A percentile compares a stretch with the other conserved stretches of the same genome.
phyloP scores from a whole-genome alignment of 2,797 vertebrate species.

The Cynopterus sphinx region DNA sequence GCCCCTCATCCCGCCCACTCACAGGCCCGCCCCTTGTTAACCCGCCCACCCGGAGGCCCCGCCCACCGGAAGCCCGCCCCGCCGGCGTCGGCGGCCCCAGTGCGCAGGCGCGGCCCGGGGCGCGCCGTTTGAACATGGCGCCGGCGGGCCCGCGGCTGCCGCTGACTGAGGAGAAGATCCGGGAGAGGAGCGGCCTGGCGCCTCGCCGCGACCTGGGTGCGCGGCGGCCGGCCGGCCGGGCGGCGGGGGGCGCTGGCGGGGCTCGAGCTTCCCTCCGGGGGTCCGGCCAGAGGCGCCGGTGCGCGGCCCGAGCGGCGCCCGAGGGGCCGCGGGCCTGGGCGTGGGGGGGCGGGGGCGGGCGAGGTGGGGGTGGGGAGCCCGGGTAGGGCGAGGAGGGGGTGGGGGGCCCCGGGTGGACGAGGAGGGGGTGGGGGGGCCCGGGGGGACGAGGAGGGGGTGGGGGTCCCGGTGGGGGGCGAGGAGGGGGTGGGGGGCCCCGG shows the following conservation, averaged over 20 bases:
- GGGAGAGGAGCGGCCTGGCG: conserved; percentile 66
- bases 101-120: conserved; percentile 32
- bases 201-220: conserved; percentile 72
- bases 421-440: too few species aligned
- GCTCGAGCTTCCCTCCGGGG: neutral
- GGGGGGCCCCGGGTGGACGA: too few species aligned
- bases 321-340: neutral
- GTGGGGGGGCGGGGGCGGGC: too few species aligned
- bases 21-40: neutral
- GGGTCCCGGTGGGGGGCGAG: neutral
- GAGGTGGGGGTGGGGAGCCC: neutral
- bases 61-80: neutral
- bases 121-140: conserved; percentile 68
- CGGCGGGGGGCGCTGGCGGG: neutral
- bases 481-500: neutral
- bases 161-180: conserved; percentile 66
- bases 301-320: too few species aligned
- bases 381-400: neutral
- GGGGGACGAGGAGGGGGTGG: neutral
- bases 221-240: neutral
- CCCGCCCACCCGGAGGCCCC: rapidly evolving
- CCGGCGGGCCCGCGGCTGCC: neutral
- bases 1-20: neutral
- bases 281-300: neutral
- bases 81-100: rapidly evolving